These are phyloP conservation scores for Parnassius glacialis DNA, from an alignment of 2,888 invertebrate genomes.

Conservation along the genomic window DNA sequence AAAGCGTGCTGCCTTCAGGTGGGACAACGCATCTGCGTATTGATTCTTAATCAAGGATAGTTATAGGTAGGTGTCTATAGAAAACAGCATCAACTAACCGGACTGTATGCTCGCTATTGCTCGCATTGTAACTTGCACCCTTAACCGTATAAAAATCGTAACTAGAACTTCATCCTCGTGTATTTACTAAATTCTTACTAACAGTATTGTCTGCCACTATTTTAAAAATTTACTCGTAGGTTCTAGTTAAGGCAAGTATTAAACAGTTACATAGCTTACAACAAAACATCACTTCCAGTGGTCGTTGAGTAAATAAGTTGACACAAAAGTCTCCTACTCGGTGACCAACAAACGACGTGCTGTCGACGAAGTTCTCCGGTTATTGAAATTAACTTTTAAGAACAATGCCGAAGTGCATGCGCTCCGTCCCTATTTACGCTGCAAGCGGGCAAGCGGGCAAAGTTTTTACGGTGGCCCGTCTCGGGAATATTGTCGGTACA, in stretches of 20 bases:
- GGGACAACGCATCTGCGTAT: no score
- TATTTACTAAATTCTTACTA: no score
- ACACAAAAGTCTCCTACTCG: slow-evolving; percentile 15
- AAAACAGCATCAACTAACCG: no score
- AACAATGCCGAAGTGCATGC: slow-evolving; percentile 70
- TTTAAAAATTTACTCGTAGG: no score
- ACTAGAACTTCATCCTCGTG: no score
- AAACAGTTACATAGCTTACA: slow-evolving; percentile 10
- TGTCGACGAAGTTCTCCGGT: slow-evolving; percentile 55
- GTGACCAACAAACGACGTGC: slow-evolving; percentile 20
- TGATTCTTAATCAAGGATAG: no score
- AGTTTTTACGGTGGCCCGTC: slow-evolving; percentile 73
- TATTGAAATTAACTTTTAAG: slow-evolving; percentile 73
- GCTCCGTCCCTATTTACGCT: slow-evolving; percentile 42
- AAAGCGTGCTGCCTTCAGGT: no score
- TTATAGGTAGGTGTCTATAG: no score
- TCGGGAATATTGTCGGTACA: slow-evolving; percentile 71
- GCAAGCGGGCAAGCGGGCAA: slow-evolving; percentile 53
- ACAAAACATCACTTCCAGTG: not conserved
- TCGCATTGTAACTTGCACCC: no score
- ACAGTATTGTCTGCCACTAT: no score
- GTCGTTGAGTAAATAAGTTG: slow-evolving; percentile 17
- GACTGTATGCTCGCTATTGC: no score
- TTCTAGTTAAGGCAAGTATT: not conserved
- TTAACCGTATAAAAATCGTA: no score